Base-by-base conservation (phyloP, 30 jellyfish, hydroid and myxozoan species). In the Phacellophora camtschatica region DNA sequence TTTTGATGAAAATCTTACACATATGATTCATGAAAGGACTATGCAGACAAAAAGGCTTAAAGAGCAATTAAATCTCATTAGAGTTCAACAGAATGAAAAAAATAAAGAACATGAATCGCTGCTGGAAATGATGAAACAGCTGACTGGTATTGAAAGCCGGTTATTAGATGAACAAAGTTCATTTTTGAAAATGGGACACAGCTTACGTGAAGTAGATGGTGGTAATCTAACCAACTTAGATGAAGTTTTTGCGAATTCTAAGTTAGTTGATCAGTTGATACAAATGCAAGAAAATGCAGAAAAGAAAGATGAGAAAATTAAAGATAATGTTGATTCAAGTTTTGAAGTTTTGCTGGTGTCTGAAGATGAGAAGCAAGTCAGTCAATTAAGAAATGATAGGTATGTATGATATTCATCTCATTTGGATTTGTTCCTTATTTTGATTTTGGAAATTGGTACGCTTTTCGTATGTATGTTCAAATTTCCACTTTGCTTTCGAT, bases 21-120 rank as follows among this genome's bases (percentile, higher is more conserved):
- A 84, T 53, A 54, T 81, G 77, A 67, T 85, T 1, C 80, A 87
- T 4, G 99, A 92, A 19, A 48, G 97, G 41, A 92, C 86, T 50
- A 48, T 54, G 53, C 96, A 85, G 28, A 83, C 86, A 16, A 95
- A 74, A 70, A 71, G 63, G 45, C 73, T 92, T 23, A 18, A 63
- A 20, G 84, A 32, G 30, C 88, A 83, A 51, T 90, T 77, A 35
- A 90, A 74, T 8, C 69, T 49, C 35, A 80, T 92, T 1, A 61
- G 68, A 49, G 81, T 69, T 20, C 83, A 85, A 36, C 88, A 83
- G 34, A 32, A 29, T 2, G 56, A 48, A 24, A 95, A 92, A 68
- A 31, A 18, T 24, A 50, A 87, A 33, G 99, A 85, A 50, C 89
- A 72, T 41, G 69, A 86, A 25, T 77, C 88, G 23, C 73, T 85